Base-by-base conservation (phyloP, 2,797 vertebrate species). In the Clarias fuscus region DNA sequence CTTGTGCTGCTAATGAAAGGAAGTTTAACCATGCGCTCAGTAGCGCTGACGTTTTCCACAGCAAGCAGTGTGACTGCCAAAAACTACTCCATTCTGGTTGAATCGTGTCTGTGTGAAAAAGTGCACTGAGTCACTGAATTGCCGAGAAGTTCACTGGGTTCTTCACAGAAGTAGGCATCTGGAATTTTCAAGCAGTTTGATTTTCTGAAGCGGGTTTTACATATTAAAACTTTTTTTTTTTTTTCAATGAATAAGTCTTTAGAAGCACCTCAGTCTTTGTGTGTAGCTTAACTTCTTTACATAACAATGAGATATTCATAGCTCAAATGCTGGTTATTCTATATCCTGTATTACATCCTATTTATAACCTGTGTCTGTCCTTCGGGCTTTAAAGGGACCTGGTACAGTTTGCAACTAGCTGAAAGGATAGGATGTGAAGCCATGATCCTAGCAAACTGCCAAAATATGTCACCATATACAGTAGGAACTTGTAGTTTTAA, bases 91-190 rank as follows among this genome's bases (percentile, higher is more conserved):
- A 84, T 83, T 88, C 88, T 89, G 85, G 83, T 22, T 90, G 81
- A 73, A 61, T 82, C 72, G 77, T 22, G 77, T 58, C 80, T 85
- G 83, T 58, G 76, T 89, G 76, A 90, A 73, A 85, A 86, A 89
- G 18, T 72, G 67, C 43, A 85, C 79, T 86, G 81, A 90, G 86
- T 87, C 88, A 90, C 61, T 24, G 22, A 62, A 77, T 14, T 87
- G 77, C 88, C 84, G 76, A 87, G 85, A 88, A 88, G 89, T 90
- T 86, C 87, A 89, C n/a, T 33, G 85, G 22, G 89, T 90, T 88
- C 62, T 83, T 53, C 56, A 53, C 62, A 30, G 64, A 72, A 78
- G 59, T 48, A 33, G 37, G 11, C 13, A 75, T 40, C 1, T 22
- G 61, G 67, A 68, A 78, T 73, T 58, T 83, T 76, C 70, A 58